Evolutionary conservation across 2,888 invertebrate species (phyloP).

Genomic region (Dastarcus helophoroides): DNA sequence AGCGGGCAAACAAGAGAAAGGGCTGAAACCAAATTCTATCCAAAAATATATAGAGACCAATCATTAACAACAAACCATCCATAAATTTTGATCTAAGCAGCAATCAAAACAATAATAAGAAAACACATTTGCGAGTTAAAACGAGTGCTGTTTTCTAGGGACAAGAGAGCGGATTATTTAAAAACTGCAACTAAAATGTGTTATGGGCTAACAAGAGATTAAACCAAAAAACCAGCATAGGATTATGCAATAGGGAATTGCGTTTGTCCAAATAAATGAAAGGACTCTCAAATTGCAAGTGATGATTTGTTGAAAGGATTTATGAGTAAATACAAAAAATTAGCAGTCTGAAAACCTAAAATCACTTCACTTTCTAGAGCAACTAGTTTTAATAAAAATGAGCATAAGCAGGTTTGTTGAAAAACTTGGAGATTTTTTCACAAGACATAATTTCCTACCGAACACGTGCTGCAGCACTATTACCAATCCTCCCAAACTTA

Average conservation of each 20-base stretch:
- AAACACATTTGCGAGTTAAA: too few species aligned
- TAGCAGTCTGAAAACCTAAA: slow-evolving; percentile 4
- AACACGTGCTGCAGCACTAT: too few species aligned
- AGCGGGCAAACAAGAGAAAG: too few species aligned
- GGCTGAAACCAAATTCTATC: too few species aligned
- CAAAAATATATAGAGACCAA: too few species aligned
- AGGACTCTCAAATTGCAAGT: slow-evolving; percentile 1
- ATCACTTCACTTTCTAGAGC: not conserved
- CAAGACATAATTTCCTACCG: too few species aligned
- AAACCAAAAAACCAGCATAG: slow-evolving; percentile 2
- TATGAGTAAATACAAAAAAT: slow-evolving; percentile 4
- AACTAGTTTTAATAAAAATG: slow-evolving; percentile 2
- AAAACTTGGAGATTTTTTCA: slow-evolving; percentile 12
- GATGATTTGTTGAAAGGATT: slow-evolving; percentile 2
- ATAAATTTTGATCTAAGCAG: too few species aligned
- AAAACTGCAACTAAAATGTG: slow-evolving; percentile 4
- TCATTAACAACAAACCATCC: too few species aligned
- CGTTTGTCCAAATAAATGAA: slow-evolving; percentile 2
- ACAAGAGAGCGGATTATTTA: not conserved
- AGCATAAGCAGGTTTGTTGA: slow-evolving; percentile 12
- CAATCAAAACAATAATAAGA: too few species aligned
- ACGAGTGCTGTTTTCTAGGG: too few species aligned
- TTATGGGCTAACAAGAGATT: not conserved
- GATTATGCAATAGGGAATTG: not conserved
- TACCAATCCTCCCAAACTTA: slow-evolving; percentile 15